These are phyloP conservation scores for Florisuga fusca DNA, from an alignment of 2,797 vertebrate species.

Conservation along the genomic window DNA sequence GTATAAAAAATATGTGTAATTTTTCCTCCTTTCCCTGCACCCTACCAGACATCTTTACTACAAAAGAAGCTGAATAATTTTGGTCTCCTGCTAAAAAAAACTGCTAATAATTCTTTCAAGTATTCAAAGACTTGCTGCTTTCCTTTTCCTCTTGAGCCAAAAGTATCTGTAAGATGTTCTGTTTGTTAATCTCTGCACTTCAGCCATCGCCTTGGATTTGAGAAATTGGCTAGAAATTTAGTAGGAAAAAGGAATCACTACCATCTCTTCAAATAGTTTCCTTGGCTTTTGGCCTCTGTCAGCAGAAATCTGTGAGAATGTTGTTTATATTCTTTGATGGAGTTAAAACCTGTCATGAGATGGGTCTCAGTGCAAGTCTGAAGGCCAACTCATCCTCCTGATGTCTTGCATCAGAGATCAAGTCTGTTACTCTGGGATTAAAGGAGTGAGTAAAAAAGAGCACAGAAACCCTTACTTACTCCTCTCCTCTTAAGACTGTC, in stretches of 20 bases:
- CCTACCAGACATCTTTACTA: conserved; percentile 54
- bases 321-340: background rate
- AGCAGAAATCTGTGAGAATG: background rate
- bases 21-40: background rate
- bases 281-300: background rate
- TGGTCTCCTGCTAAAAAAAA: conserved; percentile 68
- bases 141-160: conserved; percentile 56
- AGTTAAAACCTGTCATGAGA: background rate
- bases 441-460: background rate
- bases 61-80: conserved; percentile 70
- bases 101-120: conserved; percentile 64
- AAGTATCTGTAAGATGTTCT: conserved; percentile 43
- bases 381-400: background rate
- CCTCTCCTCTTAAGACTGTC: background rate
- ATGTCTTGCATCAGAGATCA: background rate
- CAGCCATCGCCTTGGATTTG: background rate
- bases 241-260: background rate
- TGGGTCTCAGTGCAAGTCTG: background rate
- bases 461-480: background rate
- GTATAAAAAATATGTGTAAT: background rate
- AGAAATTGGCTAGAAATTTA: background rate
- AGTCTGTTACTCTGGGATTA: background rate
- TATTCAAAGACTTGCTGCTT: conserved; percentile 55
- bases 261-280: background rate
- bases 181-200: conserved; percentile 10